These are phyloP conservation scores for Linyphia triangularis DNA, from an alignment of 2,888 invertebrate genomes.

Conservation along the genomic window DNA sequence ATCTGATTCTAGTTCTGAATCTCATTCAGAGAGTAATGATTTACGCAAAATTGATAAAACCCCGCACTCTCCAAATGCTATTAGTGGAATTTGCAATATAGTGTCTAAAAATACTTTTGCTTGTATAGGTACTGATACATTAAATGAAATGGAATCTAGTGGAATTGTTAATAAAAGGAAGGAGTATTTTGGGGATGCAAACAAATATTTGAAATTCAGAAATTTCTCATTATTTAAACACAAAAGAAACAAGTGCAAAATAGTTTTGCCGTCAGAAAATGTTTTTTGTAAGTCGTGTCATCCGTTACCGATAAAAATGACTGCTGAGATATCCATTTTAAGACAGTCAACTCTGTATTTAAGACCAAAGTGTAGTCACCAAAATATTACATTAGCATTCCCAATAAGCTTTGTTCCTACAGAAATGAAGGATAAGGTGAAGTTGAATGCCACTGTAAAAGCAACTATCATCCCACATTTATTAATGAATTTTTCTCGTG, in stretches of 20 bases:
- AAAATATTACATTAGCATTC: constrained; percentile 13
- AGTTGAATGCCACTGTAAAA: background rate
- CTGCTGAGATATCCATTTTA: constrained; percentile 32
- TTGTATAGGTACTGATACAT: background rate
- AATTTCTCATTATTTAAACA: constrained; percentile 7
- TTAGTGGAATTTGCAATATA: no score
- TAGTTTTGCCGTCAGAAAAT: background rate
- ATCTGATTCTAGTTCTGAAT: constrained; percentile 8
- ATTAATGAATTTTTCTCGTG: constrained; percentile 25
- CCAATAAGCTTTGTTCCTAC: constrained; percentile 35
- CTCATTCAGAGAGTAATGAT: background rate
- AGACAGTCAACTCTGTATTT: constrained; percentile 9
- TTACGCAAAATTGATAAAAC: background rate
- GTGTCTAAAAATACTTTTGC: background rate
- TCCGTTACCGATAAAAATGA: background rate
- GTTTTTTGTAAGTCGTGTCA: background rate
- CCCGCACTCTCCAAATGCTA: background rate
- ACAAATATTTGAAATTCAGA: background rate
- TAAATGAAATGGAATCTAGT: background rate
- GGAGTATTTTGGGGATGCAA: background rate
- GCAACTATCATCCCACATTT: constrained; percentile 2
- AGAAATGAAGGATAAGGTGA: constrained; percentile 11
- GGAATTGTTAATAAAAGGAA: background rate
- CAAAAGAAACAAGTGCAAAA: background rate
- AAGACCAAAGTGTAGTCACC: background rate